phyloP scores from a whole-genome alignment of 1,140 invertebrate species.

The Drosophila pseudoananassae region DNA sequence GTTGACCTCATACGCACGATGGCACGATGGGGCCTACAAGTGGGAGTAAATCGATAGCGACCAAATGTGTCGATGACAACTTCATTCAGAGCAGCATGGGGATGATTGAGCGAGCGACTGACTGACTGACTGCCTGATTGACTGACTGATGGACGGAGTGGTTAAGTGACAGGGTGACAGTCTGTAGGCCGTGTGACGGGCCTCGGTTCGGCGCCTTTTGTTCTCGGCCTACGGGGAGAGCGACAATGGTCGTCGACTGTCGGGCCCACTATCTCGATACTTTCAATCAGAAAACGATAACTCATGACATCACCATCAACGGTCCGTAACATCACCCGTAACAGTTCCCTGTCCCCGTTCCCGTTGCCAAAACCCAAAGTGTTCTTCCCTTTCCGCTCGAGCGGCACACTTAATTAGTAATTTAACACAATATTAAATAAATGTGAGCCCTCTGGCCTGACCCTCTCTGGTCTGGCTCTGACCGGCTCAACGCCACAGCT shows the following conservation, averaged over 20 bases:
- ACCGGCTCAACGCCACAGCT: too few relatives aligned
- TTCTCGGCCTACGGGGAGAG: conserved; percentile 52
- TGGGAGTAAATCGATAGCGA: conserved; percentile 62
- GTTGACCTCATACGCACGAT: conserved; percentile 74
- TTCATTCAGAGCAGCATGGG: conserved; percentile 65
- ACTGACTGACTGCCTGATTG: conserved; percentile 23
- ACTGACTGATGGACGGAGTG: conserved; percentile 30
- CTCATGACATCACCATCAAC: conserved; percentile 72
- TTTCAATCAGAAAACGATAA: conserved; percentile 83
- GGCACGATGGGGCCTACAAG: conserved; percentile 34
- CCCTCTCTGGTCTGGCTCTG: not conserved
- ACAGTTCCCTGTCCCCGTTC: conserved; percentile 4
- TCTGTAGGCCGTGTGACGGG: conserved; percentile 31
- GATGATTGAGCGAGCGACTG: conserved; percentile 42
- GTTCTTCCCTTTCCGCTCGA: conserved; percentile 53
- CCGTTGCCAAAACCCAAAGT: conserved; percentile 32
- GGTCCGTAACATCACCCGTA: conserved; percentile 11
- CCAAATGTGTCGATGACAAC: conserved; percentile 77
- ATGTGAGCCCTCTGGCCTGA: conserved; percentile 26
- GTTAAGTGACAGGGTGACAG: conserved; percentile 19
- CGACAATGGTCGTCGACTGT: conserved; percentile 17
- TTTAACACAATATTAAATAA: conserved; percentile 80
- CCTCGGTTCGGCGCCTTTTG: conserved; percentile 50
- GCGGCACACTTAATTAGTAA: conserved; percentile 74
- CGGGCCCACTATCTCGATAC: conserved; percentile 60